These are phyloP conservation scores for Charadrius vociferus DNA, from an alignment of 2,113 vertebrate species.

Conservation along the genomic window DNA sequence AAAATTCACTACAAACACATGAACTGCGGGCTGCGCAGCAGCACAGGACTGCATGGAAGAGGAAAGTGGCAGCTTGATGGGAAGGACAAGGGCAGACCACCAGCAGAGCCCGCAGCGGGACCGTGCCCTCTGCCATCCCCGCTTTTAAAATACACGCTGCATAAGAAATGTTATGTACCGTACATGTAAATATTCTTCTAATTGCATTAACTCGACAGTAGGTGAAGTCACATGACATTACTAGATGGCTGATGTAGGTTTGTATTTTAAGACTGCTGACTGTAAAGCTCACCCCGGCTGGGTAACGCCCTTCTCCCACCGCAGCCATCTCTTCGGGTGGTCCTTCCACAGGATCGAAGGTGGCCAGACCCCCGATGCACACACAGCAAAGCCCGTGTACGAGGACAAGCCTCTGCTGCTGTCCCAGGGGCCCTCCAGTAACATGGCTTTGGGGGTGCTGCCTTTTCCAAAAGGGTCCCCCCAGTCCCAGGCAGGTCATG, in stretches of 20 bases:
- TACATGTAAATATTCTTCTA: background rate
- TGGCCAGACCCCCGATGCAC: accelerated
- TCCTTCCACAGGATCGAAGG: background rate
- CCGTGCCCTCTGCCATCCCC: no score
- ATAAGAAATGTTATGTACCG: background rate
- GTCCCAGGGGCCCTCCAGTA: background rate
- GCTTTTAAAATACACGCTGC: background rate
- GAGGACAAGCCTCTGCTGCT: background rate
- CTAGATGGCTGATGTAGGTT: background rate
- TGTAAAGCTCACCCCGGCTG: background rate
- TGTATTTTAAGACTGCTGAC: background rate
- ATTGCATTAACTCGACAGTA: background rate
- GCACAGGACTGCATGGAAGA: accelerated
- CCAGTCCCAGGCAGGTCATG: background rate
- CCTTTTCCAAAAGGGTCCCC: background rate
- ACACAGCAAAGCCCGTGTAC: accelerated
- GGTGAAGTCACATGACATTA: background rate
- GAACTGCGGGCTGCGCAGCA: accelerated
- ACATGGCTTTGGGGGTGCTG: background rate
- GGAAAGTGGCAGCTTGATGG: background rate
- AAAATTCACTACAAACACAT: accelerated
- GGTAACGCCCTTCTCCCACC: accelerated
- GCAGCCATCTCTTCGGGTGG: no score
- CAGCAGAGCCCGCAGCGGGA: background rate
- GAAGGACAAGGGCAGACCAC: background rate